A percentile compares a stretch with the other conserved stretches of the same genome.
Conservation (phyloP, 30 jellyfish, hydroid and myxozoan species). For the Sanderia malayensis region DNA sequence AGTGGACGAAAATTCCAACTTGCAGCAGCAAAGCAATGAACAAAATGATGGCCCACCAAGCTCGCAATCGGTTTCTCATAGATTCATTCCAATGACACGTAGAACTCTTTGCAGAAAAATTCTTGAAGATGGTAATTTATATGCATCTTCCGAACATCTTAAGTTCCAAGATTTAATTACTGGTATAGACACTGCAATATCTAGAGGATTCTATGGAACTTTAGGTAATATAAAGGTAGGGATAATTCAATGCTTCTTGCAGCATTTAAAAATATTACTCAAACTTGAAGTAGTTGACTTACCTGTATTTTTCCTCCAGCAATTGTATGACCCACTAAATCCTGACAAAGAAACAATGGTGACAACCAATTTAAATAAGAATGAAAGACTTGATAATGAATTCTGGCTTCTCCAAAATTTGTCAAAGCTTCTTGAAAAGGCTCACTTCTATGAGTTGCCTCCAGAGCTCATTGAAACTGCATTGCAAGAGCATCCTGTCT, state of each 20-base stretch:
- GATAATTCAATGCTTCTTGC: background rate
- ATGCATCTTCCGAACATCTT: constrained; percentile 28
- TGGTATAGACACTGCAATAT: constrained; percentile 66
- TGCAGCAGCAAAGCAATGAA: too few relatives aligned
- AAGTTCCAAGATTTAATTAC: constrained; percentile 52
- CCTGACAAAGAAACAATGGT: constrained; percentile 91
- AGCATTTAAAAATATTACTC: background rate
- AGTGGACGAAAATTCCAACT: too few relatives aligned
- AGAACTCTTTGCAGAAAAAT: constrained; percentile 67
- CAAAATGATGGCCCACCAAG: too few relatives aligned
- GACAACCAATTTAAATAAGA: constrained; percentile 49
- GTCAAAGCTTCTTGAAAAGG: constrained; percentile 66
- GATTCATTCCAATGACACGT: constrained; percentile 80
- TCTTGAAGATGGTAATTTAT: constrained; percentile 44
- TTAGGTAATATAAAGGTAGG: constrained; percentile 64
- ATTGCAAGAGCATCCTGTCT: constrained; percentile 64
- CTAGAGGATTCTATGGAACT: constrained; percentile 74
- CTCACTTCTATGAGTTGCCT: constrained; percentile 74
- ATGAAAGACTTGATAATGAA: constrained; percentile 77
- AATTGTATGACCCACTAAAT: constrained; percentile 81
- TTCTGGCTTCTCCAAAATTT: constrained; percentile 75
- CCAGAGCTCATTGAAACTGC: constrained; percentile 51
- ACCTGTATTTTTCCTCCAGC: constrained; percentile 40
- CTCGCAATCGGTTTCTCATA: constrained; percentile 9
- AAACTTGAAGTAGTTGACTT: background rate